Percentiles rank a stretch among this genome's conserved stretches.
Conservation (phyloP, 2,113 vertebrate species). For the Catharus minimus region DNA sequence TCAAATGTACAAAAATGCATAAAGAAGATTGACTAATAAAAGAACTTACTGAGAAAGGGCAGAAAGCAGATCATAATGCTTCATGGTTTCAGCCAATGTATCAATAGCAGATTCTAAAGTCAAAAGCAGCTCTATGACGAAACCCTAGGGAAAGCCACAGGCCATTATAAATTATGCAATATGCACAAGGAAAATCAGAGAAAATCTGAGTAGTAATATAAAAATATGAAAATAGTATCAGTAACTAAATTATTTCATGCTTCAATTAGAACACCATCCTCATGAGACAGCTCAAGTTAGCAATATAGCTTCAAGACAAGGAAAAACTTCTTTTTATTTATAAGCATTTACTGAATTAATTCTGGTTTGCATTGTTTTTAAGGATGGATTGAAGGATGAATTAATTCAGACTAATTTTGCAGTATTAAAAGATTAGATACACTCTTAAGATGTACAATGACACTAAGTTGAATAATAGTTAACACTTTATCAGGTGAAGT, state of each 20-base stretch:
- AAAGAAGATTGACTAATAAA: background rate
- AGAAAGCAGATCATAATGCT: conserved; percentile 94
- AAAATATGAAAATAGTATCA: conserved; percentile 17
- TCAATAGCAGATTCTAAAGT: conserved; percentile 96
- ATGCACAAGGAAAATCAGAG: background rate
- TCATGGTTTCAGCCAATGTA: conserved; percentile 93
- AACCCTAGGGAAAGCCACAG: conserved; percentile 81
- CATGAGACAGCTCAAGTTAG: background rate
- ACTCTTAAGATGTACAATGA: background rate
- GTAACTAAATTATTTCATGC: conserved; percentile 5
- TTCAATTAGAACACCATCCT: background rate
- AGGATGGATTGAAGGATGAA: background rate
- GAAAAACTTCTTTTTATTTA: background rate
- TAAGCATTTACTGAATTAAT: background rate
- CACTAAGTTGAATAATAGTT: background rate
- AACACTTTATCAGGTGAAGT: background rate
- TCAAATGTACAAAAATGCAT: background rate
- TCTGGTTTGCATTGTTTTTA: background rate
- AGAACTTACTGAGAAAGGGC: conserved; percentile 93
- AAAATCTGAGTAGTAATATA: background rate
- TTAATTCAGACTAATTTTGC: background rate
- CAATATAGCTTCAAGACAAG: background rate
- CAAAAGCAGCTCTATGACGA: conserved; percentile 96
- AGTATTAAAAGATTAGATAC: background rate
- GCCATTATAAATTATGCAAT: conserved; percentile 23